Evolutionary conservation across 2,888 invertebrate species (phyloP), one percentile per base, ranked within the genome.

Genomic region (Troglohyphantes excavatus): DNA sequence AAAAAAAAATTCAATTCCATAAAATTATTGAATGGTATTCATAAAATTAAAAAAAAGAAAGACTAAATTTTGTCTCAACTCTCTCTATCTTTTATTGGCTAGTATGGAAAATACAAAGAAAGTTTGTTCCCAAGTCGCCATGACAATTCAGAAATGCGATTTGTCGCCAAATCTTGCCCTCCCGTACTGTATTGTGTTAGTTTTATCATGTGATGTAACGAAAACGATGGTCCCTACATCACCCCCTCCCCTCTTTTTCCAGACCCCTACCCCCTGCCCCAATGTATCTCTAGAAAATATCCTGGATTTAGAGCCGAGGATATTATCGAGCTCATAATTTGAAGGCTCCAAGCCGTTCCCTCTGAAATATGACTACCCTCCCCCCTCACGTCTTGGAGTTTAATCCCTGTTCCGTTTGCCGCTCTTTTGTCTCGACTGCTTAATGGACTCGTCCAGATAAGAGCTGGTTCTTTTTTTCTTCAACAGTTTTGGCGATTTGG

Each of bases 251-350:
- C 86, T 72, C 72, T 46, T 33, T 67, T 73, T 39, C 76, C 46
- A 61, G 39, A 19, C 75, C 67, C 63, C 29, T 61, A 72, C 65
- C 46, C 72, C 70, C n/a, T 61, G 72, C 79, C 86, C 79, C 59
- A 65, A 70, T 79, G 79, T 61, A 87, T 65, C 86, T 23, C 59
- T 63, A 63, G 81, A 76, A 86, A 86, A 89, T 76, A 59, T 75
- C 89, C 61, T 61, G 82, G 78, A 84, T 90, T 90, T 90, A 61
- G 83, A 90, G 65, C 29, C 46, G 65, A 53, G 76, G 89, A 70
- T 90, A 90, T 90, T 90, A 90, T 90, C 89, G 78, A 84, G 78
- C 83, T 84, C 89, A 90, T 90, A 90, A 90, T 90, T 90, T 84
- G 89, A 84, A 72, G 84, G 78, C 78, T 78, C 53, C 84, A 78